Evolutionary conservation across 1,140 invertebrate genomes (phyloP).

Genomic region (Gryon sp.): DNA sequence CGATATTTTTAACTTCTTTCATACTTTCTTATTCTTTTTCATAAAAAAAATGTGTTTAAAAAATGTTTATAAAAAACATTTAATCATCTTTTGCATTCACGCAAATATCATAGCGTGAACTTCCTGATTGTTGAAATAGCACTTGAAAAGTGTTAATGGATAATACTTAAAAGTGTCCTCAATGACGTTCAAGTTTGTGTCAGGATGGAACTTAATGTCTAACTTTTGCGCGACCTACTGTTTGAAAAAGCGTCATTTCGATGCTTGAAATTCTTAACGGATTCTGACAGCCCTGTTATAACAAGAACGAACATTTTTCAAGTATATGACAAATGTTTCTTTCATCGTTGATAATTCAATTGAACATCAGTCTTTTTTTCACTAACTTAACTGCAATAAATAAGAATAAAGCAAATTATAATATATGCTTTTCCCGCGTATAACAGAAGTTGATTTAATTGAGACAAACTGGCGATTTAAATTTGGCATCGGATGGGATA

Average conservation of each 20-base stretch:
- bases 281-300: constrained; percentile 11
- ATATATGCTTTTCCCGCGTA: neutral
- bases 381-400: too few relatives aligned
- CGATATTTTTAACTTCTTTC: too few relatives aligned
- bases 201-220: too few relatives aligned
- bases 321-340: neutral
- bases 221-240: constrained; percentile 4
- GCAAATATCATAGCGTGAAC: neutral
- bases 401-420: too few relatives aligned
- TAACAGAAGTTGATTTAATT: constrained; percentile 8
- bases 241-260: constrained; percentile 8
- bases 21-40: too few relatives aligned
- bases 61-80: too few relatives aligned
- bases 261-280: constrained; percentile 39
- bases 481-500: constrained; percentile 19
- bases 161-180: constrained; percentile 33
- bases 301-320: constrained; percentile 10
- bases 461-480: constrained; percentile 21
- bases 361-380: neutral
- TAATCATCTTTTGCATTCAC: neutral
- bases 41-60: too few relatives aligned
- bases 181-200: constrained; percentile 24
- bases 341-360: neutral
- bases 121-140: constrained; percentile 27
- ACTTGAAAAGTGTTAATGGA: constrained; percentile 25